Evolutionary conservation across 2,888 invertebrate genomes (phyloP).

Genomic region (Allygus modestus): DNA sequence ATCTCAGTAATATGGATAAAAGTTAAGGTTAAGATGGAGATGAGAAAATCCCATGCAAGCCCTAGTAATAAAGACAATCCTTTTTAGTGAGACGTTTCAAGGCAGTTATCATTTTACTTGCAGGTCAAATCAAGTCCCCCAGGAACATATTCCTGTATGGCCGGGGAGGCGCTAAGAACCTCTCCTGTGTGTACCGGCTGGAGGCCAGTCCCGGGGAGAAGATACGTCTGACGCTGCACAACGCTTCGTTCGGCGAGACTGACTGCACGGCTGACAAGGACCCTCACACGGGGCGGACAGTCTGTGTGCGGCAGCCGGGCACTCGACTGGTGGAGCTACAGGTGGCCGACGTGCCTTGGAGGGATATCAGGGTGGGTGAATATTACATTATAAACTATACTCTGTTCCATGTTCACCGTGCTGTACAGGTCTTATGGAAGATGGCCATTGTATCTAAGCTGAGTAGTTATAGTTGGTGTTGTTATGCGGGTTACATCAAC

Average conservation of each 20-base stretch:
- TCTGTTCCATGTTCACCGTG: too few species aligned
- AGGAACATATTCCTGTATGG: conserved; percentile 90
- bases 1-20: too few species aligned
- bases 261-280: conserved; percentile 85
- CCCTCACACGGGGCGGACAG: conserved; percentile 83
- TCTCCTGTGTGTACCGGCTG: conserved; percentile 88
- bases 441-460: too few species aligned
- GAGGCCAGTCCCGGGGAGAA: conserved; percentile 78
- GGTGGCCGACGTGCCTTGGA: conserved; percentile 85
- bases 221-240: conserved; percentile 82
- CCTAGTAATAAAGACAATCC: too few species aligned
- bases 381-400: too few species aligned
- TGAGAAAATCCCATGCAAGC: too few species aligned
- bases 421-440: too few species aligned
- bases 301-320: conserved; percentile 74
- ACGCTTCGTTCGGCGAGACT: conserved; percentile 84
- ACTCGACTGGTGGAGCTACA: conserved; percentile 76
- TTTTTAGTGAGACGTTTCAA: too few species aligned
- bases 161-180: conserved; percentile 86
- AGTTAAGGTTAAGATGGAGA: too few species aligned
- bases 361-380: conserved; percentile 78
- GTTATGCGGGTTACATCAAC: too few species aligned
- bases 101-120: too few species aligned
- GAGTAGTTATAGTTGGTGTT: too few species aligned
- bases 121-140: conserved; percentile 76